Evolutionary conservation across 2,797 vertebrate species (phyloP).

Genomic region (Saxicola maurus): DNA sequence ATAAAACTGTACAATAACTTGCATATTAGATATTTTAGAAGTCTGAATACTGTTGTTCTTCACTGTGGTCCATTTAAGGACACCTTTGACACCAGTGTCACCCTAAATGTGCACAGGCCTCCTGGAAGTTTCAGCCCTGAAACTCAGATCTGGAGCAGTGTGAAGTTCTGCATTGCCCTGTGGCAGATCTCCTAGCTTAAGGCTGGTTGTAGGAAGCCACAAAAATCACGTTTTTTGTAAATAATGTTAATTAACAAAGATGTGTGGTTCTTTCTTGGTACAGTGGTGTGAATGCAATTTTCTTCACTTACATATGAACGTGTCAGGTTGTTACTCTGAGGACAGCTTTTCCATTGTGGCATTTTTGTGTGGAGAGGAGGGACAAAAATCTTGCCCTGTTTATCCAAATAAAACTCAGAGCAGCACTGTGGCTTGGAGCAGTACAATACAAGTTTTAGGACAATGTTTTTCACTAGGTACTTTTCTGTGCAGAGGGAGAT

Average conservation of each 20-base stretch:
- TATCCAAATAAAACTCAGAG: background rate
- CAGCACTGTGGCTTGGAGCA: background rate
- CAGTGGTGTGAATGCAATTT: background rate
- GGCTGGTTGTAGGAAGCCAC: background rate
- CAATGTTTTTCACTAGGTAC: background rate
- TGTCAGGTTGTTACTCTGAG: background rate
- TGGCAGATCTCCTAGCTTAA: background rate
- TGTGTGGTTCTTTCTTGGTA: background rate
- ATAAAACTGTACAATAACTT: background rate
- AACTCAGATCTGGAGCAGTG: background rate
- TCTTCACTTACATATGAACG: rapidly evolving
- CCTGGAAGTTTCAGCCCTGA: background rate
- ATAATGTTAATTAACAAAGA: background rate
- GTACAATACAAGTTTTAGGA: background rate
- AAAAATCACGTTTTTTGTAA: background rate
- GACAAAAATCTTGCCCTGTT: background rate
- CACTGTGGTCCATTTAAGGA: background rate
- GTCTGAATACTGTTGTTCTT: background rate
- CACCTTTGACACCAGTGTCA: rapidly evolving
- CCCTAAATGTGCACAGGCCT: rapidly evolving
- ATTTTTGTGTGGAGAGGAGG: background rate
- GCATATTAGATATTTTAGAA: background rate
- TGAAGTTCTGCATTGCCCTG: background rate
- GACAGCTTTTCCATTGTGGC: background rate
- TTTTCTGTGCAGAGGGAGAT: rapidly evolving